Evolutionary conservation across 2,797 vertebrate species (phyloP).

Genomic region (Coluber constrictor): DNA sequence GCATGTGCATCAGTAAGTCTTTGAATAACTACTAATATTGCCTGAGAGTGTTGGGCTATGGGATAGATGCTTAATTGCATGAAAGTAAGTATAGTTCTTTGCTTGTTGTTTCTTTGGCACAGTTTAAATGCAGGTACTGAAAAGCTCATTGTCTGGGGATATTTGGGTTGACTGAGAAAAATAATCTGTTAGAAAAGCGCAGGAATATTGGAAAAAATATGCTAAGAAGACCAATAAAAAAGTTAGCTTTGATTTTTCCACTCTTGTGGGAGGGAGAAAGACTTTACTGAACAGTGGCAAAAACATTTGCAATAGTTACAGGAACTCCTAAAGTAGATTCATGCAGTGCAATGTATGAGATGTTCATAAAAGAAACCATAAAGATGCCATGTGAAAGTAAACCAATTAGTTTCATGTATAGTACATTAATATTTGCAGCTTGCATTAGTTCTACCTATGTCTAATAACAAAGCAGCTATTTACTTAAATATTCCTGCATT

Average conservation of each 20-base stretch:
- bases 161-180: too few relatives aligned
- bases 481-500: not conserved
- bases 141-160: not conserved
- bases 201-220: not conserved
- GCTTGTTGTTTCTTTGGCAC: not conserved
- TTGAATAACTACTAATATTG: not conserved
- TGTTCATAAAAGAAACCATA: conserved; percentile 14
- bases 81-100: not conserved
- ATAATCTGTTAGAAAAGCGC: not conserved
- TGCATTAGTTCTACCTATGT: not conserved
- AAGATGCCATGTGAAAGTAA: conserved; percentile 9
- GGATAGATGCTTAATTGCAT: not conserved
- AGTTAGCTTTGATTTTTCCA: not conserved
- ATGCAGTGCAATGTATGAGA: not conserved
- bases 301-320: not conserved
- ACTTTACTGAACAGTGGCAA: not conserved
- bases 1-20: not conserved
- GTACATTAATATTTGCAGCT: not conserved
- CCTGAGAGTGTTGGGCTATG: not conserved
- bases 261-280: not conserved
- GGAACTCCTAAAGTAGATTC: not conserved
- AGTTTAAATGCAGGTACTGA: not conserved
- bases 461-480: not conserved
- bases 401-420: not conserved
- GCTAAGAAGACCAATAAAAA: not conserved